Conservation (phyloP, 2,888 invertebrate species). For the Agrenia bidenticulata region DNA sequence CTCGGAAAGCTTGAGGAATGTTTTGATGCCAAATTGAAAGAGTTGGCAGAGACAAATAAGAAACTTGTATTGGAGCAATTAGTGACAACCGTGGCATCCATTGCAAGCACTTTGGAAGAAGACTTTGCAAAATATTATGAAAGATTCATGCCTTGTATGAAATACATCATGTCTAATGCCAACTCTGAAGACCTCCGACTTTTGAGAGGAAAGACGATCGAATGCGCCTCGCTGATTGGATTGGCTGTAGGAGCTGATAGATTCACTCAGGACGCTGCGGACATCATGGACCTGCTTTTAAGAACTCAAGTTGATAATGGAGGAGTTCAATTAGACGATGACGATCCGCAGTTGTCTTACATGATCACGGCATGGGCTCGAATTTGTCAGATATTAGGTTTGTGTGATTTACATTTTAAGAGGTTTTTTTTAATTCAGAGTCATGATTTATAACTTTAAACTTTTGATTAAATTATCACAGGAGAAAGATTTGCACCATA, state of each 20-base stretch:
- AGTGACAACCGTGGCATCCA: constrained; percentile 97
- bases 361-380: constrained; percentile 99
- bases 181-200: constrained; percentile 82
- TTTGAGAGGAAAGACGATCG: constrained; percentile 95
- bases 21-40: constrained; percentile 88
- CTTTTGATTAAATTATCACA: constrained; percentile 52
- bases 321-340: constrained; percentile 79
- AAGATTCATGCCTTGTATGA: constrained; percentile 70
- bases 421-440: neutral
- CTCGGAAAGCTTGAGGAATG: constrained; percentile 88
- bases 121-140: constrained; percentile 95
- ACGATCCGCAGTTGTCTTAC: constrained; percentile 96
- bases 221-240: constrained; percentile 97
- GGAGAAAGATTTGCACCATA: constrained; percentile 86
- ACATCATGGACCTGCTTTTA: constrained; percentile 91
- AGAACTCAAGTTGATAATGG: constrained; percentile 74
- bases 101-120: constrained; percentile 96
- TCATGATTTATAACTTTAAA: no score
- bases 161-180: constrained; percentile 95
- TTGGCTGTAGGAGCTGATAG: constrained; percentile 59
- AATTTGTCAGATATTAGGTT: constrained; percentile 89
- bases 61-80: constrained; percentile 96
- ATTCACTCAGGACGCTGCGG: constrained; percentile 73
- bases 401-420: constrained; percentile 38
- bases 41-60: constrained; percentile 88